These are phyloP conservation scores for Peromyscus eremicus DNA, from an alignment of 2,797 vertebrate species.

Conservation along the genomic window DNA sequence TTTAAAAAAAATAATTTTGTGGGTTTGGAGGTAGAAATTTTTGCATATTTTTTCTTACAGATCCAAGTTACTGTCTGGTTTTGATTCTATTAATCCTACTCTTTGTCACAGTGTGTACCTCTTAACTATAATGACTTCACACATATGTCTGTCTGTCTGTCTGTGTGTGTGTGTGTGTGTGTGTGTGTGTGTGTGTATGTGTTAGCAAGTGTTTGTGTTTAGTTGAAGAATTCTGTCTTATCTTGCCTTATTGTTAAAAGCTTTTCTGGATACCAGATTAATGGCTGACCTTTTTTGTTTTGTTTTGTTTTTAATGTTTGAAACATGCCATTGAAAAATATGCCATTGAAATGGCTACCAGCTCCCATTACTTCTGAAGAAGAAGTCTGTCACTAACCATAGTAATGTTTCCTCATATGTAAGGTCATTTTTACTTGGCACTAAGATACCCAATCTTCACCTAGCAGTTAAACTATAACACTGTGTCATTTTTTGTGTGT, in stretches of 20 bases:
- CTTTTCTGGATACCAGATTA: background rate
- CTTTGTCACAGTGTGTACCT: background rate
- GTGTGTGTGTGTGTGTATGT: background rate
- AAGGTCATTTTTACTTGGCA: background rate
- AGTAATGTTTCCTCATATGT: background rate
- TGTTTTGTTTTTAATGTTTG: background rate
- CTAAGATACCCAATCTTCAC: background rate
- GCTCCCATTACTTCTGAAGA: background rate
- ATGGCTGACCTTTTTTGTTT: background rate
- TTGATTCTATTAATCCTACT: background rate
- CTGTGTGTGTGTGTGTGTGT: background rate
- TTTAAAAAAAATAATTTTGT: background rate
- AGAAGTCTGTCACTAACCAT: background rate
- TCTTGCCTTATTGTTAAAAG: background rate
- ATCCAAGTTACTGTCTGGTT: background rate
- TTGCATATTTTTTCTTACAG: background rate
- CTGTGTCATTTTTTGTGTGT: too few species aligned
- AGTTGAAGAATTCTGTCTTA: background rate
- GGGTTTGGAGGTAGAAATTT: background rate
- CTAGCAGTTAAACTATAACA: background rate
- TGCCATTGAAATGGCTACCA: background rate
- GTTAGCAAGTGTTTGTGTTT: background rate
- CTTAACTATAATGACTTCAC: background rate
- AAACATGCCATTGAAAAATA: background rate
- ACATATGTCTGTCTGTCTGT: fast-evolving